Percentiles rank a stretch among this genome's conserved stretches.
phyloP scores from a whole-genome alignment of 2,797 vertebrate genomes.

The Poeciliopsis gracilis region DNA sequence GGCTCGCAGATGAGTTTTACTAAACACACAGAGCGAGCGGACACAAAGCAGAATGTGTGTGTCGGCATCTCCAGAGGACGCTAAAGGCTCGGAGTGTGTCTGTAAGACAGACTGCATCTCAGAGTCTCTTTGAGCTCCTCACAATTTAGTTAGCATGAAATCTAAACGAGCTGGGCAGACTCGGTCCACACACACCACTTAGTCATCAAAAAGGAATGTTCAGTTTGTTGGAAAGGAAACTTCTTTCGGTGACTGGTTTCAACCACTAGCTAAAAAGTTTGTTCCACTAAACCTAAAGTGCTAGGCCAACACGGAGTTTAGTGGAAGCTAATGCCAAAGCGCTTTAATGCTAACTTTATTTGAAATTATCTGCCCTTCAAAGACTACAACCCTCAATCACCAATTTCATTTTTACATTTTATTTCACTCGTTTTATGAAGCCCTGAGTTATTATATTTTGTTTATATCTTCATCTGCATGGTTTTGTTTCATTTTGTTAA shows the following conservation, averaged over 20 bases:
- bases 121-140: slow-evolving; percentile 7
- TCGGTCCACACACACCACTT: neutral
- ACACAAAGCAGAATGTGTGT: neutral
- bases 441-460: too few relatives aligned
- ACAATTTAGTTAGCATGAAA: slow-evolving; percentile 10
- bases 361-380: too few relatives aligned
- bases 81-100: slow-evolving; percentile 14
- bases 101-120: slow-evolving; percentile 3
- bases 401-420: too few relatives aligned
- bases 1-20: slow-evolving; percentile 23
- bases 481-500: too few relatives aligned
- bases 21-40: slow-evolving; percentile 3
- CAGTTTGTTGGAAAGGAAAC: neutral
- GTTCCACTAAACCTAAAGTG: neutral
- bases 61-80: slow-evolving; percentile 29
- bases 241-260: neutral
- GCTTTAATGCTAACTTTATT: neutral
- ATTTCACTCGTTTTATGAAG: too few relatives aligned
- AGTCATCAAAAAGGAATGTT: neutral
- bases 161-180: neutral
- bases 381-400: too few relatives aligned
- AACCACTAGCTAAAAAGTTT: neutral
- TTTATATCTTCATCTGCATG: too few relatives aligned
- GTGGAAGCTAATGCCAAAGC: neutral
- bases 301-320: neutral